phyloP scores from a whole-genome alignment of 2,888 invertebrate genomes.

The Vanessa cardui region DNA sequence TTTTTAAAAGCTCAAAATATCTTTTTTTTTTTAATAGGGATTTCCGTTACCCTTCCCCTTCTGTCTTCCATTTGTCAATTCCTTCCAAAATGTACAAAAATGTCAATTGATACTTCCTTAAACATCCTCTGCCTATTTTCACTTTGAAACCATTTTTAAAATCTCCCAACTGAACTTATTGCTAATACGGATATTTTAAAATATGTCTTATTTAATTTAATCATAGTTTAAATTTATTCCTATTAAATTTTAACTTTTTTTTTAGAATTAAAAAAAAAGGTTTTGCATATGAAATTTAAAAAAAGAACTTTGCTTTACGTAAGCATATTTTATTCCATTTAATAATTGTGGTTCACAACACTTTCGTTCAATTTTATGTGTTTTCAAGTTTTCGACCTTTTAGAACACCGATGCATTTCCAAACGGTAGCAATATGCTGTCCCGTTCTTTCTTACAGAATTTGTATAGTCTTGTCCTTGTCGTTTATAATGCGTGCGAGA shows the following conservation, averaged over 20 bases:
- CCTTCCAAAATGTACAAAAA: slow-evolving; percentile 79
- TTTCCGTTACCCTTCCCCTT: slow-evolving; percentile 49
- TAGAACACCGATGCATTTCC: too few relatives aligned
- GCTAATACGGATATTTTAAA: neutral
- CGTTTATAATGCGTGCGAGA: too few relatives aligned
- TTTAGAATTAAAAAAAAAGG: neutral
- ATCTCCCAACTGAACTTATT: neutral
- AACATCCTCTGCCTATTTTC: slow-evolving; percentile 33
- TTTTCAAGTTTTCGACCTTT: neutral
- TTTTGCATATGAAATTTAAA: neutral
- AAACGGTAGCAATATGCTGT: too few relatives aligned
- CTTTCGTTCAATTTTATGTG: neutral
- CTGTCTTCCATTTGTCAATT: slow-evolving; percentile 80
- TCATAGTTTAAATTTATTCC: neutral
- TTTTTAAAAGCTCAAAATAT: slow-evolving; percentile 13
- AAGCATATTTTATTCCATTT: too few relatives aligned
- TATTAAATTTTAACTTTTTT: too few relatives aligned
- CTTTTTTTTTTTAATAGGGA: slow-evolving; percentile 7
- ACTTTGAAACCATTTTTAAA: slow-evolving; percentile 4
- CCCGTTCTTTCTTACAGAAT: too few relatives aligned
- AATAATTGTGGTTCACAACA: too few relatives aligned
- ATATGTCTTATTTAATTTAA: neutral
- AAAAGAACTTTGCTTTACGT: neutral
- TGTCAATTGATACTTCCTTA: slow-evolving; percentile 75
- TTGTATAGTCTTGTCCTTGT: too few relatives aligned